phyloP scores from a whole-genome alignment of 2,797 vertebrate genomes.

The Triplophysa bombifrons region DNA sequence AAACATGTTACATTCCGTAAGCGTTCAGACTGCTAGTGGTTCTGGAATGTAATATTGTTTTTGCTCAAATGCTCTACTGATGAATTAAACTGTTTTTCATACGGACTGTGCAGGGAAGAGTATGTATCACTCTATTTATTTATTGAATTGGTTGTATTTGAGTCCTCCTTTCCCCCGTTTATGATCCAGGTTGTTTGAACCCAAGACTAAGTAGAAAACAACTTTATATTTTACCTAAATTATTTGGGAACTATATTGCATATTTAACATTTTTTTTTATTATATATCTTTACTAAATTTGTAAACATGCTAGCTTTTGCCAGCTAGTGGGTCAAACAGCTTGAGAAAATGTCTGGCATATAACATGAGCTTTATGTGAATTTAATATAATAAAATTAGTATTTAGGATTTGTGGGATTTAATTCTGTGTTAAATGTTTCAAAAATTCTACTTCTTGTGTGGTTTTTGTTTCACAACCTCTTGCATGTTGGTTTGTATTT shows the following conservation, averaged over 20 bases:
- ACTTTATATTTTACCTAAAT: neutral
- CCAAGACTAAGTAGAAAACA: constrained; percentile 61
- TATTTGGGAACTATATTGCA: too few relatives aligned
- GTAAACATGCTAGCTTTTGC: neutral
- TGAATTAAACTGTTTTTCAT: constrained; percentile 78
- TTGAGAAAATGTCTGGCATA: constrained; percentile 52
- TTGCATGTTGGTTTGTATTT: constrained; percentile 9
- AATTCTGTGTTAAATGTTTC: neutral
- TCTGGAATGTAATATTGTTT: constrained; percentile 64
- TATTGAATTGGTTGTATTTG: constrained; percentile 72
- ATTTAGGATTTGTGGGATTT: neutral
- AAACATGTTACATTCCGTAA: constrained; percentile 47
- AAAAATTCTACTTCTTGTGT: constrained; percentile 8
- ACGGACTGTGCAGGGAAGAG: constrained; percentile 80
- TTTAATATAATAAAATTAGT: constrained; percentile 3
- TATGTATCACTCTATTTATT: constrained; percentile 81
- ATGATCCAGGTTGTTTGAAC: constrained; percentile 65
- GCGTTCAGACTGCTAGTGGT: neutral
- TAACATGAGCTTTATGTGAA: constrained; percentile 29
- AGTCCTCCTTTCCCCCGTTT: constrained; percentile 60
- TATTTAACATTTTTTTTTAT: neutral
- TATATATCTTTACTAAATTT: neutral
- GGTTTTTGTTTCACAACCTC: constrained; percentile 2
- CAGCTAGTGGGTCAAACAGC: constrained; percentile 70
- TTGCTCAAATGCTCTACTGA: constrained; percentile 67